A percentile compares a stretch with the other conserved stretches of the same genome.
Conservation (phyloP, 2,888 invertebrate species). For the Argyresthia albistria region DNA sequence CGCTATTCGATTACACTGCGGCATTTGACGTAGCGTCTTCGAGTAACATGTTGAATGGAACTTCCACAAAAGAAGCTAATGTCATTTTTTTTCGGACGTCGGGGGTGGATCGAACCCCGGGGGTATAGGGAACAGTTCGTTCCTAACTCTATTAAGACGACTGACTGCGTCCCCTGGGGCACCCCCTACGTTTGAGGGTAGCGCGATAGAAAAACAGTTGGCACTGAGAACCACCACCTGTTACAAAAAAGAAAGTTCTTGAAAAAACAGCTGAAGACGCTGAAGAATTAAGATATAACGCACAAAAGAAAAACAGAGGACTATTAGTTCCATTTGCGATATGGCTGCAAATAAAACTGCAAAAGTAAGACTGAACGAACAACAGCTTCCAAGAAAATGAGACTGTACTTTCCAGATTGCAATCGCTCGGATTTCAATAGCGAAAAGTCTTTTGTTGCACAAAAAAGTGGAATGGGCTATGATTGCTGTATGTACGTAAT, state of each 20-base stretch:
- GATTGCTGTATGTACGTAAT: background rate
- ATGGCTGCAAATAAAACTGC: conserved; percentile 21
- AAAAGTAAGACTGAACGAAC: conserved; percentile 16
- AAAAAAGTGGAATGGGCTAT: background rate
- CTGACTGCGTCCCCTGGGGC: conserved; percentile 44
- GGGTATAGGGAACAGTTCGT: conserved; percentile 49
- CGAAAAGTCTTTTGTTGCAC: background rate
- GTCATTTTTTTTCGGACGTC: conserved; percentile 44
- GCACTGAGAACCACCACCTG: conserved; percentile 55
- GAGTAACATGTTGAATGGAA: conserved; percentile 27
- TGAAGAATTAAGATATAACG: background rate
- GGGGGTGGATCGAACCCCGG: conserved; percentile 47
- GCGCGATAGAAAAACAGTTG: conserved; percentile 52
- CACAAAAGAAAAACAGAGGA: background rate
- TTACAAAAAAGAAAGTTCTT: conserved; percentile 30
- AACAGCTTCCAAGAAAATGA: conserved; percentile 34
- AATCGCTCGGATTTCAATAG: conserved; percentile 18
- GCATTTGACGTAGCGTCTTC: conserved; percentile 2
- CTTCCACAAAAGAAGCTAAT: conserved; percentile 50
- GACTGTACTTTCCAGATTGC: conserved; percentile 40
- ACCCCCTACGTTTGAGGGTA: conserved; percentile 32
- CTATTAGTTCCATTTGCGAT: conserved; percentile 23
- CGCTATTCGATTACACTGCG: background rate
- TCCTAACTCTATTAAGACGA: conserved; percentile 67
- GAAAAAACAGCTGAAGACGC: background rate